phyloP scores from a whole-genome alignment of 2,113 vertebrate species.

The Centropus unirufus region DNA sequence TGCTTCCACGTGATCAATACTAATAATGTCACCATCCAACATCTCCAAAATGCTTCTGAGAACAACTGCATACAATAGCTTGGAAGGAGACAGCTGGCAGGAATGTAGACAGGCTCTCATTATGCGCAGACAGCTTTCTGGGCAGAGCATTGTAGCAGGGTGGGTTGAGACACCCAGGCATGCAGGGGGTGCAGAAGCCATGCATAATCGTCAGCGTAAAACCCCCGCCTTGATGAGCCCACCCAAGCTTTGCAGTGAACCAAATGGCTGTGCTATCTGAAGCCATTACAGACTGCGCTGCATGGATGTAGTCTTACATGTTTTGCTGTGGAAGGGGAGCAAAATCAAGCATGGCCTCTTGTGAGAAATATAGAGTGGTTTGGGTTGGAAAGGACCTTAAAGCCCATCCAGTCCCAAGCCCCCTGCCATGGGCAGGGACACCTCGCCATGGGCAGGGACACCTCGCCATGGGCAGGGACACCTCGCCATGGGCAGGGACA shows the following conservation, averaged over 20 bases:
- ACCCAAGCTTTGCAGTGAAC: background rate
- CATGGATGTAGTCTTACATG: fast-evolving
- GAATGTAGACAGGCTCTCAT: fast-evolving
- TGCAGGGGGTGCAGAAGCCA: background rate
- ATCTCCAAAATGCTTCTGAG: background rate
- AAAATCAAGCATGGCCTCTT: background rate
- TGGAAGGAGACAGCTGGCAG: background rate
- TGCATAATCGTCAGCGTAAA: background rate
- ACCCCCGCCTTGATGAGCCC: fast-evolving
- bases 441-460: no score
- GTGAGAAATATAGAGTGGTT: background rate
- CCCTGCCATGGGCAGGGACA: no score
- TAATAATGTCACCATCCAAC: background rate
- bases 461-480: no score
- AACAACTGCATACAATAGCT: background rate
- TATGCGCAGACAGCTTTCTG: background rate
- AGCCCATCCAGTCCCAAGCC: no score
- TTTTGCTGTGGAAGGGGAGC: background rate
- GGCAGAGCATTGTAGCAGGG: fast-evolving
- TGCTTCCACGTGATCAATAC: background rate
- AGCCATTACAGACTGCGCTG: fast-evolving
- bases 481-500: no score
- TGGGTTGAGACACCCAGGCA: background rate
- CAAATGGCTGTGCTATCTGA: background rate
- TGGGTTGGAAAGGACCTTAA: no score